Evolutionary conservation across 2,888 invertebrate genomes (phyloP).

Genomic region (Tetragonisca angustula): DNA sequence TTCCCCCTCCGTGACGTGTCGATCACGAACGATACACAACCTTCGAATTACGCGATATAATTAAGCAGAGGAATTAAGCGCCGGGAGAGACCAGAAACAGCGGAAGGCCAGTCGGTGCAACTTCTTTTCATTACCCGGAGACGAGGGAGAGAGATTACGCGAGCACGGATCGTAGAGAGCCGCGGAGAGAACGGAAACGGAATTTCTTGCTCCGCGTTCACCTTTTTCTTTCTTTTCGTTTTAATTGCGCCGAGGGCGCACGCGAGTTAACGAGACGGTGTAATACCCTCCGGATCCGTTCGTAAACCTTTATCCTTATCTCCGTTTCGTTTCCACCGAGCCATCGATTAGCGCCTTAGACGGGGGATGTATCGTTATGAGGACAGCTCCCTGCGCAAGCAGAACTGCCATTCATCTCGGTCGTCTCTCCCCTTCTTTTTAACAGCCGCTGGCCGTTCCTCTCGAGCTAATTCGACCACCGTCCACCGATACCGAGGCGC

Average conservation of each 20-base stretch:
- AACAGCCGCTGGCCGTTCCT: neutral
- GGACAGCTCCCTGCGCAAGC: conserved; percentile 13
- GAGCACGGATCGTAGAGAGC: neutral
- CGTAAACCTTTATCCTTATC: conserved; percentile 31
- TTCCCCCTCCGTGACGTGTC: too few relatives aligned
- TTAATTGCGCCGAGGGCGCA: conserved; percentile 50
- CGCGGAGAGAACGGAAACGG: conserved; percentile 19
- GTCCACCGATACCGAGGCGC: neutral
- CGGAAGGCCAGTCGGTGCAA: neutral
- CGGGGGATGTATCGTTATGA: conserved; percentile 29
- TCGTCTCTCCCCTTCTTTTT: conserved; percentile 21
- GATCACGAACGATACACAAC: too few relatives aligned
- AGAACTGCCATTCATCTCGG: conserved; percentile 27
- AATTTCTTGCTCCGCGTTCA: conserved; percentile 39
- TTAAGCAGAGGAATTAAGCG: neutral
- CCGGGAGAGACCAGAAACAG: neutral
- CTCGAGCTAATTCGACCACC: neutral
- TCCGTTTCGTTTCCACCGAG: conserved; percentile 49
- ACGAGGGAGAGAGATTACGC: conserved; percentile 35
- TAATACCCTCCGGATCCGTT: neutral
- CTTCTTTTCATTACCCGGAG: conserved; percentile 42
- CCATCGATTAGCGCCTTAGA: conserved; percentile 45
- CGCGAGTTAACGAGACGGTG: conserved; percentile 55
- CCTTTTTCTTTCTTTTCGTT: conserved; percentile 39
- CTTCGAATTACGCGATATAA: too few relatives aligned